Percentiles rank a stretch among this genome's conserved stretches.
These are phyloP conservation scores for Phataginus tricuspis DNA, from an alignment of 2,797 vertebrate species.

Conservation along the genomic window DNA sequence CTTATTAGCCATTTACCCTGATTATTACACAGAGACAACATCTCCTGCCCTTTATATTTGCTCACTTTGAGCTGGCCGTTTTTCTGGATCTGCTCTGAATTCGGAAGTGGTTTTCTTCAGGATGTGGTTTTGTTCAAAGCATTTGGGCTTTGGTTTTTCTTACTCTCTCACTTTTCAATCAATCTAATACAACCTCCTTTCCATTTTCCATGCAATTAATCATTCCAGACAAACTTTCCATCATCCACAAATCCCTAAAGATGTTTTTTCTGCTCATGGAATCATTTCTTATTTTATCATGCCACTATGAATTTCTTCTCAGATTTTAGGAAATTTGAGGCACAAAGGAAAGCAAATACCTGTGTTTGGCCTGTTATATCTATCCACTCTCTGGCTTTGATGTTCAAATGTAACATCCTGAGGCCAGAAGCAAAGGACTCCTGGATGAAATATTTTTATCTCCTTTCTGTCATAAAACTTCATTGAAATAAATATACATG, in stretches of 20 bases:
- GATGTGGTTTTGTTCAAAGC: constrained; percentile 40
- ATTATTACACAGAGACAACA: not conserved
- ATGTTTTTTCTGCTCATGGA: not conserved
- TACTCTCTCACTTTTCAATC: not conserved
- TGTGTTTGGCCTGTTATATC: not conserved
- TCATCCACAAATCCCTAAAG: not conserved
- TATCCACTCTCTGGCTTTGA: not conserved
- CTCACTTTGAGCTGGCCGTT: not conserved
- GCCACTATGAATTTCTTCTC: not conserved
- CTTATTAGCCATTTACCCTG: not conserved
- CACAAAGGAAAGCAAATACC: not conserved
- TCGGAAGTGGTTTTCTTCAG: constrained; percentile 10
- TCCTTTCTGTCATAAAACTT: not conserved
- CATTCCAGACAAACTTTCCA: not conserved
- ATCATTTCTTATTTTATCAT: not conserved
- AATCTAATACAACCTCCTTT: not conserved
- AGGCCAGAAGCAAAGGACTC: not conserved
- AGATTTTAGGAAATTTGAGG: not conserved
- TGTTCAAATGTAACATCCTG: not conserved
- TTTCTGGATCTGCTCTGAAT: not conserved
- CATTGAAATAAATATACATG: not conserved
- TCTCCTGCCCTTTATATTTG: not conserved
- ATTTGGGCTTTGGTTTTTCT: constrained; percentile 32
- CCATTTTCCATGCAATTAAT: not conserved
- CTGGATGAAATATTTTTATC: not conserved